Percentiles rank a stretch among this genome's conserved stretches.
These are phyloP conservation scores for Hipparchia sbordonii DNA, from an alignment of 2,888 invertebrate genomes.

Conservation along the genomic window DNA sequence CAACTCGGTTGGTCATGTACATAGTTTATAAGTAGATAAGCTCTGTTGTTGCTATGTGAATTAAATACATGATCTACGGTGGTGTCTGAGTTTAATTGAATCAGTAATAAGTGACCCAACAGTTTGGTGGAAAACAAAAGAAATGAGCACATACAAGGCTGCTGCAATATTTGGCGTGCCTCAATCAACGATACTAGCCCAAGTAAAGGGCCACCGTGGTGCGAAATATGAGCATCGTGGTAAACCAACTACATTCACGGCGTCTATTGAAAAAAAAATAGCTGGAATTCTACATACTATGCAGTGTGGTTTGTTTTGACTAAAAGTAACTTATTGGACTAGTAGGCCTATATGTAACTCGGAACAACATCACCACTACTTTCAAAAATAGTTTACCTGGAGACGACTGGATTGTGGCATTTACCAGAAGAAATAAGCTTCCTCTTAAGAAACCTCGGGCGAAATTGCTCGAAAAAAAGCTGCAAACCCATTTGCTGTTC, in stretches of 20 bases:
- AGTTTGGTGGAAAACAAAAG: too few relatives aligned
- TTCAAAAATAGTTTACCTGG: neutral
- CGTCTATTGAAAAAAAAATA: neutral
- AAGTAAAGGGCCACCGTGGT: neutral
- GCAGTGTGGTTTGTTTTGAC: neutral
- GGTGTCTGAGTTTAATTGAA: too few relatives aligned
- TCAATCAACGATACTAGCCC: neutral
- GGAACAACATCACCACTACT: neutral
- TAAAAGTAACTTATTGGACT: neutral
- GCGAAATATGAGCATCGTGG: neutral
- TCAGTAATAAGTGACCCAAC: too few relatives aligned
- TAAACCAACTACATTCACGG: neutral
- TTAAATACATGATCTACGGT: too few relatives aligned
- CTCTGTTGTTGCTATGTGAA: too few relatives aligned
- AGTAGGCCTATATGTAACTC: neutral
- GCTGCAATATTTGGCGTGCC: neutral
- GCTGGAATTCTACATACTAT: neutral
- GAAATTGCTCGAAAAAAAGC: neutral
- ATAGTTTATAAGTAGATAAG: too few relatives aligned
- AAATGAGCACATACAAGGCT: neutral
- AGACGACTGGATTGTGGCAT: neutral
- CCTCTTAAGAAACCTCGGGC: neutral
- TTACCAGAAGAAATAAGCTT: conserved; percentile 1
- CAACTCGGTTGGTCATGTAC: too few relatives aligned
- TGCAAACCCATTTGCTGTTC: neutral